phyloP scores from a whole-genome alignment of 2,797 vertebrate species.

The Fistularia commersonii region DNA sequence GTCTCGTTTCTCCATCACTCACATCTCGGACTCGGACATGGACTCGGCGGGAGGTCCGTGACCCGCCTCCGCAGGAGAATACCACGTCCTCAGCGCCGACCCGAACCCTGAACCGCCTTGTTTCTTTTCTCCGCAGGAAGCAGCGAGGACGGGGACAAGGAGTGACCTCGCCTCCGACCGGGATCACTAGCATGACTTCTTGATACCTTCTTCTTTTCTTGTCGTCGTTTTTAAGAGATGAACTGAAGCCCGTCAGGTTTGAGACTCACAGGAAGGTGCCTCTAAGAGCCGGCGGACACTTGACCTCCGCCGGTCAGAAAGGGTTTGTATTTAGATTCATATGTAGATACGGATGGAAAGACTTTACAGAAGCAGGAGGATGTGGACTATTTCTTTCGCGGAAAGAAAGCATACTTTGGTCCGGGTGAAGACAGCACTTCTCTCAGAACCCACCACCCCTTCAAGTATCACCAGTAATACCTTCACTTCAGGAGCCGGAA shows the following conservation, averaged over 20 bases:
- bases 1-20: constrained; percentile 96
- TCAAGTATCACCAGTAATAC: too few relatives aligned
- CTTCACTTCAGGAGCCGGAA: too few relatives aligned
- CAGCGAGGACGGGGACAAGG: constrained; percentile 79
- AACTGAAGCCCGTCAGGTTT: constrained; percentile 33
- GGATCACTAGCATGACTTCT: constrained; percentile 45
- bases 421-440: too few relatives aligned
- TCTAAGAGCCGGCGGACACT: constrained; percentile 56
- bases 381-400: too few relatives aligned
- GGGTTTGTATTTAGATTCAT: not conserved
- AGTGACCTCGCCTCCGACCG: constrained; percentile 61
- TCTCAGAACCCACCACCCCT: too few relatives aligned
- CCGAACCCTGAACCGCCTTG: not conserved
- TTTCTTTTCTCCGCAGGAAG: constrained; percentile 65
- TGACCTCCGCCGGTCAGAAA: constrained; percentile 25
- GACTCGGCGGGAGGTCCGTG: constrained; percentile 81
- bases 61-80: not conserved
- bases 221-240: constrained; percentile 11
- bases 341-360: too few relatives aligned
- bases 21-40: constrained; percentile 87
- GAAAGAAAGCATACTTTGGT: too few relatives aligned
- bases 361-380: too few relatives aligned
- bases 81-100: not conserved
- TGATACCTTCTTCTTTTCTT: constrained; percentile 1
- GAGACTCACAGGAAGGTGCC: constrained; percentile 69